Percentiles rank a stretch among this genome's conserved stretches.
Conservation (phyloP, 2,888 invertebrate species). For the Arctia plantaginis region DNA sequence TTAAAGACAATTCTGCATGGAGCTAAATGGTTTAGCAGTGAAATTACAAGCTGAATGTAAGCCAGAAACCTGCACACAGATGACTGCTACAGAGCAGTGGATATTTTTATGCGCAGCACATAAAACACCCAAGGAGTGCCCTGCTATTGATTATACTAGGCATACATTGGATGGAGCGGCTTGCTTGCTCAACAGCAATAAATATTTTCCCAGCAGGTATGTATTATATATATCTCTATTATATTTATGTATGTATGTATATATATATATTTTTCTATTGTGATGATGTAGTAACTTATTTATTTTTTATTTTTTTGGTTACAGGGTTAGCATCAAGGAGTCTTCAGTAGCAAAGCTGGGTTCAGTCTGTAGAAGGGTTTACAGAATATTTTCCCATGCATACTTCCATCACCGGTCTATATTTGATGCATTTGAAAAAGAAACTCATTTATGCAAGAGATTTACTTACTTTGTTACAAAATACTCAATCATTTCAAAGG, state of each 20-base stretch:
- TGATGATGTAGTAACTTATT: neutral
- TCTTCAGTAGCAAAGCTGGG: conserved; percentile 99
- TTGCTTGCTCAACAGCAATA: conserved; percentile 99
- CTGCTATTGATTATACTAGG: conserved; percentile 99
- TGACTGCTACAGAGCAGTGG: conserved; percentile 99
- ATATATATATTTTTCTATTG: neutral
- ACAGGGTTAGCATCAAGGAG: conserved; percentile 99
- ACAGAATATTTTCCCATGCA: conserved; percentile 99
- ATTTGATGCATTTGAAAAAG: conserved; percentile 99
- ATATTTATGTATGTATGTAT: neutral
- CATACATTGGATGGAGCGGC: conserved; percentile 99
- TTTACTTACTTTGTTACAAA: conserved; percentile 99
- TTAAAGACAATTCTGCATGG: conserved; percentile 98
- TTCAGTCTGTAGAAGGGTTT: conserved; percentile 99
- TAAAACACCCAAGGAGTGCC: conserved; percentile 99
- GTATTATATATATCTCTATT: conserved; percentile 76
- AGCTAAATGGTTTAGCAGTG: conserved; percentile 99
- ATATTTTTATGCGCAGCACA: conserved; percentile 99
- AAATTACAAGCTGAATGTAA: conserved; percentile 98
- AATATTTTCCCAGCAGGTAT: conserved; percentile 99
- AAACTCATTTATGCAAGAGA: conserved; percentile 97
- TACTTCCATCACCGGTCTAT: conserved; percentile 99
- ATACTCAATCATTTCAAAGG: conserved; percentile 99
- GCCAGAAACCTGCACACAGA: conserved; percentile 98
- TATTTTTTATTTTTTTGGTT: conserved; percentile 63